Conservation (phyloP, 2,797 vertebrate species). For the Labroides dimidiatus region DNA sequence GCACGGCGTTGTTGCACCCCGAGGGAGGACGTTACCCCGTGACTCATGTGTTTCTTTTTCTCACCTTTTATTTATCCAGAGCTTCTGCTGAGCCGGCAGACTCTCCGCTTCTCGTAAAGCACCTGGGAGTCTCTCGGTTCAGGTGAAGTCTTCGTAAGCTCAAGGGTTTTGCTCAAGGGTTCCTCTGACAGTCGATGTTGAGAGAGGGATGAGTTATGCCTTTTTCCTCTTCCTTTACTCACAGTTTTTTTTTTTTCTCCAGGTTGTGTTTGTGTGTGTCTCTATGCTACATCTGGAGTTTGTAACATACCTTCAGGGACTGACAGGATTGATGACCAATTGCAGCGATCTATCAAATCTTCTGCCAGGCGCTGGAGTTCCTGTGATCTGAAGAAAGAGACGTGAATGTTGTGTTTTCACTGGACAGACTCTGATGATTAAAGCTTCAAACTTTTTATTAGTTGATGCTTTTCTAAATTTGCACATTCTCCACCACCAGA, state of each 20-base stretch:
- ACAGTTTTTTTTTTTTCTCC: constrained; percentile 49
- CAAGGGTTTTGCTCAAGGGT: constrained; percentile 60
- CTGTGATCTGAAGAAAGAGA: constrained; percentile 14
- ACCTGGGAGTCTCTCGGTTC: constrained; percentile 38
- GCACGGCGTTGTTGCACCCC: constrained; percentile 27
- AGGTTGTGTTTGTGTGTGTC: constrained; percentile 27
- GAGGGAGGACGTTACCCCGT: not conserved
- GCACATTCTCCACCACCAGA: too few species aligned
- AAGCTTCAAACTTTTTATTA: too few species aligned
- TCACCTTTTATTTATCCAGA: constrained; percentile 34
- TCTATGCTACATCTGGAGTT: constrained; percentile 32
- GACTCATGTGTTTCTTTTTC: constrained; percentile 25
- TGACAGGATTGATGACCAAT: constrained; percentile 31
- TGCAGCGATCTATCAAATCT: constrained; percentile 39
- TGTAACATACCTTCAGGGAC: constrained; percentile 27
- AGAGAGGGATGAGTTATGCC: constrained; percentile 53
- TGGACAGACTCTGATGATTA: not conserved
- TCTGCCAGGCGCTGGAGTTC: constrained; percentile 49
- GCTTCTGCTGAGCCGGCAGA: constrained; percentile 37
- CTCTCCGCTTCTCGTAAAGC: constrained; percentile 29
- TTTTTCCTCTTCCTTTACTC: constrained; percentile 29
- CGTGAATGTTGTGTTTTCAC: not conserved
- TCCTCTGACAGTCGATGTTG: constrained; percentile 51
- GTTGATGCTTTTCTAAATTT: not conserved
- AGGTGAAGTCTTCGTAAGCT: constrained; percentile 27